phyloP scores from a whole-genome alignment of 2,888 invertebrate species.

The Tachystola acroxantha region DNA sequence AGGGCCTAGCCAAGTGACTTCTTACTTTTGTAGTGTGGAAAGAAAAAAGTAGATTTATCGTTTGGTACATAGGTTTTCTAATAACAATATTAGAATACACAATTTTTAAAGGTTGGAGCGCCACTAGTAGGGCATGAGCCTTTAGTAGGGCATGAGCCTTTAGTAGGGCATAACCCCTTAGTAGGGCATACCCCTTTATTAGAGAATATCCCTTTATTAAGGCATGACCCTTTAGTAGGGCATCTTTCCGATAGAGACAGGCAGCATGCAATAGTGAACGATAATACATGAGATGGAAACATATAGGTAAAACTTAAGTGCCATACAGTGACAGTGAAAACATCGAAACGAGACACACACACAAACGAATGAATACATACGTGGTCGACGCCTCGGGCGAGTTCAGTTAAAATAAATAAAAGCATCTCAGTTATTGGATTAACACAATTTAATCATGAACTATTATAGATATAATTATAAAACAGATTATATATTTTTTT shows the following conservation, averaged over 20 bases:
- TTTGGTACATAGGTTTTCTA: too few species aligned
- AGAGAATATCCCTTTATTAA: too few species aligned
- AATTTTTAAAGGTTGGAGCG: too few species aligned
- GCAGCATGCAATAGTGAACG: constrained; percentile 70
- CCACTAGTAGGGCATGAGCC: too few species aligned
- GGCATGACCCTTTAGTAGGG: too few species aligned
- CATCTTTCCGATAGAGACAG: constrained; percentile 29
- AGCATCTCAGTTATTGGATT: constrained; percentile 76
- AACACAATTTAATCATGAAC: constrained; percentile 78
- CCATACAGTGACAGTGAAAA: constrained; percentile 71
- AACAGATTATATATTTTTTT: constrained; percentile 73
- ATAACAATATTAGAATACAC: too few species aligned
- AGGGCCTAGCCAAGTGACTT: too few species aligned
- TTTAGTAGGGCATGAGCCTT: too few species aligned
- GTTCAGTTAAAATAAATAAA: constrained; percentile 77
- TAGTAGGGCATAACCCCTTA: too few species aligned
- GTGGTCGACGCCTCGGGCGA: constrained; percentile 76
- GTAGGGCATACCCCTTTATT: too few species aligned
- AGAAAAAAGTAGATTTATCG: too few species aligned
- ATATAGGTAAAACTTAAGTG: constrained; percentile 49
- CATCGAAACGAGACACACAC: constrained; percentile 75
- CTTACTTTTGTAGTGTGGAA: too few species aligned
- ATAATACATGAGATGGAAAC: constrained; percentile 46
- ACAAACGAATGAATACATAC: constrained; percentile 75
- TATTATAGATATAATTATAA: constrained; percentile 72